A percentile compares a stretch with the other conserved stretches of the same genome.
Conservation (phyloP, 2,888 invertebrate genomes). For the Noctuana brunneofusca region DNA sequence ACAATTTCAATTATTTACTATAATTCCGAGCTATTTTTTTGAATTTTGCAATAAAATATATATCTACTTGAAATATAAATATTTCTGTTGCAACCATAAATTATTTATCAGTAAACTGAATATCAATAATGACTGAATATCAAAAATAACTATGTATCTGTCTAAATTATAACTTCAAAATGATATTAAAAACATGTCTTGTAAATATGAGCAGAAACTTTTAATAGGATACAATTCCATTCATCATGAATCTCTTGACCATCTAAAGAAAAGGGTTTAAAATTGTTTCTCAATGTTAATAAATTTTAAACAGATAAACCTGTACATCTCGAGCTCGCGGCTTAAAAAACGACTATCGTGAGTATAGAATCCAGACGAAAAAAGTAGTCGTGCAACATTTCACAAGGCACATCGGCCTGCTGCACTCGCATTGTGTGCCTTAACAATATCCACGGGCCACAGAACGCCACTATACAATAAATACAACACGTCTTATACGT, state of each 20-base stretch:
- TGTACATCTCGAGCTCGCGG: slow-evolving; percentile 80
- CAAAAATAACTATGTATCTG: not conserved
- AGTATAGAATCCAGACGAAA: slow-evolving; percentile 82
- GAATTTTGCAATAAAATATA: too few species aligned
- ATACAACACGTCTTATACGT: slow-evolving; percentile 69
- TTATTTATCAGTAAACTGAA: too few species aligned
- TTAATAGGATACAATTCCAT: slow-evolving; percentile 69
- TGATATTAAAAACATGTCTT: slow-evolving; percentile 9
- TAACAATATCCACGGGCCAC: slow-evolving; percentile 76
- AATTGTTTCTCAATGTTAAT: slow-evolving; percentile 83
- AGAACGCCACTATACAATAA: slow-evolving; percentile 68
- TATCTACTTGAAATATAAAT: too few species aligned
- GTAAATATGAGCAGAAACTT: slow-evolving; percentile 54
- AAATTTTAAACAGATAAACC: slow-evolving; percentile 83
- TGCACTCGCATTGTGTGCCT: slow-evolving; percentile 79
- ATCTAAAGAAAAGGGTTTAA: slow-evolving; percentile 76
- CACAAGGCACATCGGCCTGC: slow-evolving; percentile 81
- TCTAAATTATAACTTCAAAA: not conserved
- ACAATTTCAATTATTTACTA: too few species aligned
- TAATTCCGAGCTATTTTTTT: too few species aligned
- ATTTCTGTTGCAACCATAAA: too few species aligned
- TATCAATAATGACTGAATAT: too few species aligned
- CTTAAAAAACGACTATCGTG: slow-evolving; percentile 80
- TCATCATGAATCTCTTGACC: slow-evolving; percentile 73
- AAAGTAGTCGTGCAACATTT: slow-evolving; percentile 83